Conservation (phyloP, 2,888 invertebrate species). For the Drosophila trichaetosa region DNA sequence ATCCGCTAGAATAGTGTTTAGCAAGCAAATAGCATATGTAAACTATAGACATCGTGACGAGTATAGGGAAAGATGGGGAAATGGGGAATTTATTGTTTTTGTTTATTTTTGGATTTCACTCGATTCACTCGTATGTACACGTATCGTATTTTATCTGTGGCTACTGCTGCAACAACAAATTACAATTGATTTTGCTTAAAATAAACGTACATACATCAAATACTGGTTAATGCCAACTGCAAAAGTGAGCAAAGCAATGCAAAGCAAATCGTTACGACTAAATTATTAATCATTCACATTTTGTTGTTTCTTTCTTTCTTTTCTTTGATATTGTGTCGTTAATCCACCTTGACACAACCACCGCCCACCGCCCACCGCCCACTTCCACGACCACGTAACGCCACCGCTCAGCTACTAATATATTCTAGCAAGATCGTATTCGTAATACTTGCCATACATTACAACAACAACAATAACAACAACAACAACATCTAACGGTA, state of each 20-base stretch:
- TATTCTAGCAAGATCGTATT: slow-evolving; percentile 45
- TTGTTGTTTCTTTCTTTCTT: slow-evolving; percentile 50
- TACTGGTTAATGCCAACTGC: background rate
- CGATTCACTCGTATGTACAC: background rate
- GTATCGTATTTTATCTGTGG: slow-evolving; percentile 7
- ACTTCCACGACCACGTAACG: slow-evolving; percentile 50
- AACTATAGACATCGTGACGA: background rate
- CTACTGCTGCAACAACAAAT: slow-evolving; percentile 9
- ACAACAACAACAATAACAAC: background rate
- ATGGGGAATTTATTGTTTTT: background rate
- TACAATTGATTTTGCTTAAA: slow-evolving; percentile 16
- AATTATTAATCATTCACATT: slow-evolving; percentile 56
- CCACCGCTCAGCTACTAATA: slow-evolving; percentile 54
- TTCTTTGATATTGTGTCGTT: slow-evolving; percentile 58
- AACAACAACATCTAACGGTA: slow-evolving; percentile 18
- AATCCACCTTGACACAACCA: slow-evolving; percentile 52
- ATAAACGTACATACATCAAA: slow-evolving; percentile 7
- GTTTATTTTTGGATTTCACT: background rate
- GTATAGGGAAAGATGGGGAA: background rate
- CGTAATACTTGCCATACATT: slow-evolving; percentile 24
- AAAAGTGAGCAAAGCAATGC: slow-evolving; percentile 12
- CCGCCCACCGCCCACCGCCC: slow-evolving; percentile 46
- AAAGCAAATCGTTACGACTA: slow-evolving; percentile 23
- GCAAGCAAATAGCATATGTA: background rate
- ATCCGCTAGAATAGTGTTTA: background rate